phyloP scores from a whole-genome alignment of 2,113 vertebrate species.

The Macheiramphus alcinus region DNA sequence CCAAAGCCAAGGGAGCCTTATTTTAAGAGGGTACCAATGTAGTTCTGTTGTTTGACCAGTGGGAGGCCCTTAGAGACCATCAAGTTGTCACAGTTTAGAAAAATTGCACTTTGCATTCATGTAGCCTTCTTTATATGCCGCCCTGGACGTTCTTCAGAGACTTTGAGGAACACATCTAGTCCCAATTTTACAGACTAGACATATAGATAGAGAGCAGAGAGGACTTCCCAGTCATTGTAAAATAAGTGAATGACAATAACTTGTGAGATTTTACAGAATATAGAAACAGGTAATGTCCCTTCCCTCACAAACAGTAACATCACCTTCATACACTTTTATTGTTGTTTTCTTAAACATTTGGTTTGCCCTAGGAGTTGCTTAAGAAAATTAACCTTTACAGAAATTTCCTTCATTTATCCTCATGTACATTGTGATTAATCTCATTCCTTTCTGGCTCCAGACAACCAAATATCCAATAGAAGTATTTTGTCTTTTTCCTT shows the following conservation, averaged over 20 bases:
- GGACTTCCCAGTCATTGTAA: not conserved
- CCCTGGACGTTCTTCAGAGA: not conserved
- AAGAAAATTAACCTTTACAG: not conserved
- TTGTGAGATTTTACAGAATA: not conserved
- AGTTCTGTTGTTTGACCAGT: constrained; percentile 37
- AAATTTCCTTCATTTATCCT: not conserved
- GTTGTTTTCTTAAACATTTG: not conserved
- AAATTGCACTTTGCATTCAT: not conserved
- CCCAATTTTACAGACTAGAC: not conserved
- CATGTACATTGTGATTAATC: not conserved
- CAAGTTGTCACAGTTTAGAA: not conserved
- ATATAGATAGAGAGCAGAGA: not conserved
- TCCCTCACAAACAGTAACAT: not conserved
- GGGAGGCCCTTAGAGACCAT: constrained; percentile 58
- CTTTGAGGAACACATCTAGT: not conserved
- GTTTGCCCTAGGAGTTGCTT: not conserved
- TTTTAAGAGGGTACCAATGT: not conserved
- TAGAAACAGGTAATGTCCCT: not conserved
- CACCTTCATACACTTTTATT: not conserved
- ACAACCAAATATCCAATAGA: not conserved
- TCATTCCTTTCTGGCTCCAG: not conserved
- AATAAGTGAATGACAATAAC: not conserved
- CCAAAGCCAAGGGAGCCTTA: not conserved
- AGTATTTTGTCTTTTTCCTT: not conserved
- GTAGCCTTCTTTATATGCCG: not conserved